A percentile compares a stretch with the other conserved stretches of the same genome.
phyloP scores from a whole-genome alignment of 2,888 invertebrate genomes.

The Acleris holmiana region DNA sequence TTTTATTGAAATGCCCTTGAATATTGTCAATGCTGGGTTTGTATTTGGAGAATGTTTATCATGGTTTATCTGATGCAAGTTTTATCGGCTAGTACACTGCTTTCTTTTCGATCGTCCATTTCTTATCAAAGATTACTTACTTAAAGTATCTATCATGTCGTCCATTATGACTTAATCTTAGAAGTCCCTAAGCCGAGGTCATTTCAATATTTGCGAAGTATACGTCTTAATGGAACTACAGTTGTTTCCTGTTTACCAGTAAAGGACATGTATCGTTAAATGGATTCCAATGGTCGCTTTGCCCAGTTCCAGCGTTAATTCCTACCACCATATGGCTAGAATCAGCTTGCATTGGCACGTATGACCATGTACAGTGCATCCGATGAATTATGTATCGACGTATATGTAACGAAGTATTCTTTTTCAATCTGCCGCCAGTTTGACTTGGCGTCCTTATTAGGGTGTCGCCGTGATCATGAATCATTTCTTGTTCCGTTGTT shows the following conservation, averaged over 20 bases:
- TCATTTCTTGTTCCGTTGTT: conserved; percentile 58
- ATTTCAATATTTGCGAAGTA: conserved; percentile 12
- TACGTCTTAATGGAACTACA: conserved; percentile 36
- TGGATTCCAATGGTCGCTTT: conserved; percentile 38
- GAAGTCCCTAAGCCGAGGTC: conserved; percentile 11
- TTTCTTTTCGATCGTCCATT: conserved; percentile 48
- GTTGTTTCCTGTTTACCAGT: conserved; percentile 64
- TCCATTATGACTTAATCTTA: too few relatives aligned
- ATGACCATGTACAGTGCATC: conserved; percentile 61
- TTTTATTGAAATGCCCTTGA: conserved; percentile 52
- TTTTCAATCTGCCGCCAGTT: conserved; percentile 54
- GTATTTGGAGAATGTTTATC: conserved; percentile 11
- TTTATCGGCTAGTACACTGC: conserved; percentile 48
- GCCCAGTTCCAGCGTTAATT: conserved; percentile 19
- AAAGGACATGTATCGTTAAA: conserved; percentile 55
- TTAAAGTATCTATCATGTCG: not conserved
- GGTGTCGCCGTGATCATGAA: conserved; percentile 51
- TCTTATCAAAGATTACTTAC: not conserved
- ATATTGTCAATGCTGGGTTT: conserved; percentile 10
- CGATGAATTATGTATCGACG: conserved; percentile 64
- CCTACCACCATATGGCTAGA: conserved; percentile 47
- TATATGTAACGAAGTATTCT: conserved; percentile 53
- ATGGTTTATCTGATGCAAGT: conserved; percentile 6
- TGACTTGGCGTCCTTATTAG: conserved; percentile 60
- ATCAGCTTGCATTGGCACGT: conserved; percentile 49